Percentiles rank a stretch among this genome's conserved stretches.
phyloP scores from a whole-genome alignment of 1,140 invertebrate species.

The Zaprionus ghesquierei region DNA sequence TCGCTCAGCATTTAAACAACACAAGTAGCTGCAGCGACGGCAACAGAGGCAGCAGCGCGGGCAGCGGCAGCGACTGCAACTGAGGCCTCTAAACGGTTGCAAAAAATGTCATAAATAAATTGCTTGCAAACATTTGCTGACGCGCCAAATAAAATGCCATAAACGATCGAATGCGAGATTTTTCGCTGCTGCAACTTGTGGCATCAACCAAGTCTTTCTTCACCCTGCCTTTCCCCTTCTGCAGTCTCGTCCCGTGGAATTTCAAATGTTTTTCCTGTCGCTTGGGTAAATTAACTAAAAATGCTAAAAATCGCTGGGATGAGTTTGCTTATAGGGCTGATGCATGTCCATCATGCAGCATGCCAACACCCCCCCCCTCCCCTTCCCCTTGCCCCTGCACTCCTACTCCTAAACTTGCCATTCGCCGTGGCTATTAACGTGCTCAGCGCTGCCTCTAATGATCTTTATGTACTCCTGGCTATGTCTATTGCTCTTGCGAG shows the following conservation, averaged over 20 bases:
- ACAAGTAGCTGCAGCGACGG: conserved; percentile 56
- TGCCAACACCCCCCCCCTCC: not conserved
- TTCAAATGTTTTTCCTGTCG: conserved; percentile 74
- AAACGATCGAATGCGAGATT: conserved; percentile 73
- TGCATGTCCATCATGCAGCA: conserved; percentile 47
- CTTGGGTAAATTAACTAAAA: conserved; percentile 82
- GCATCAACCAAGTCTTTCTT: conserved; percentile 3
- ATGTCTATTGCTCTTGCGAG: not conserved
- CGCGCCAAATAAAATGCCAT: conserved; percentile 82
- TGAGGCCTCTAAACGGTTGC: conserved; percentile 32
- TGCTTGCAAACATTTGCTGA: conserved; percentile 81
- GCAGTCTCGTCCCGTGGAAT: conserved; percentile 40
- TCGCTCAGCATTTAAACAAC: conserved; percentile 52
- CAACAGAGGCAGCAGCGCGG: conserved; percentile 10
- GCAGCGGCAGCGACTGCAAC: conserved; percentile 24
- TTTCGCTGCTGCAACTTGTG: conserved; percentile 56
- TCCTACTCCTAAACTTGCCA: conserved; percentile 8
- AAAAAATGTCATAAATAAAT: conserved; percentile 83
- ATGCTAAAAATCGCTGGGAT: conserved; percentile 79
- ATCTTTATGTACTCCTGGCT: conserved; percentile 9
- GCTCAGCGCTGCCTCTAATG: conserved; percentile 23
- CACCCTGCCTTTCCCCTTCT: not conserved
- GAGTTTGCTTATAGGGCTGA: conserved; percentile 76
- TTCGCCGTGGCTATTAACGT: conserved; percentile 2
- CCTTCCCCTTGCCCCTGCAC: conserved; percentile 26